A percentile compares a stretch with the other conserved stretches of the same genome.
Conservation (phyloP, 2,113 vertebrate genomes). For the Psittacara wagleri region DNA sequence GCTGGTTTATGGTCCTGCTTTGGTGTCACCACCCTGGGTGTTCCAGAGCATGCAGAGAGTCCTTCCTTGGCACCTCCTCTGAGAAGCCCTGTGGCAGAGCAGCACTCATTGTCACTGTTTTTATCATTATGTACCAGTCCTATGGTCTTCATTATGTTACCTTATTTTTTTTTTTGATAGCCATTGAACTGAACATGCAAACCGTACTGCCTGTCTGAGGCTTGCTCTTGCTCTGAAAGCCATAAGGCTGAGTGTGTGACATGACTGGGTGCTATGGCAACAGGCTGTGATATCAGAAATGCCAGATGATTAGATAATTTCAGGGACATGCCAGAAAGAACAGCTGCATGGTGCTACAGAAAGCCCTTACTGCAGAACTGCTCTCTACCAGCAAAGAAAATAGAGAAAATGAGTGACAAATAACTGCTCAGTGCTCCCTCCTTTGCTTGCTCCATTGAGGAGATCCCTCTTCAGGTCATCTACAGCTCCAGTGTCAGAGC, state of each 20-base stretch:
- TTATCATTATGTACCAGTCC: background rate
- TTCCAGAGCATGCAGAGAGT: background rate
- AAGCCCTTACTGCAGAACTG: background rate
- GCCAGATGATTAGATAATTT: background rate
- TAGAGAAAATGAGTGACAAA: background rate
- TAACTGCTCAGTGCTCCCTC: background rate
- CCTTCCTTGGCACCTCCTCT: background rate
- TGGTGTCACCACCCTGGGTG: background rate
- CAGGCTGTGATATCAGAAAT: background rate
- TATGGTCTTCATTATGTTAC: background rate
- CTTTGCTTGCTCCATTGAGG: background rate
- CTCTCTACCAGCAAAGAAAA: background rate
- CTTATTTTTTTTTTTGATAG: background rate
- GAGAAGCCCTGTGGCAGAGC: background rate
- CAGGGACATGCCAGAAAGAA: background rate
- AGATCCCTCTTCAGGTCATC: constrained; percentile 6
- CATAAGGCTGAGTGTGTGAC: background rate
- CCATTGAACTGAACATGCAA: background rate
- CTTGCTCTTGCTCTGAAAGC: background rate
- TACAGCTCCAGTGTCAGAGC: background rate
- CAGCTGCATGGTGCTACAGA: background rate
- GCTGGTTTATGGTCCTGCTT: background rate
- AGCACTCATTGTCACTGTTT: background rate
- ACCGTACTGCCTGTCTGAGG: accelerated
- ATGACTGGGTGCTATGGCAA: background rate